Evolutionary conservation across 2,113 vertebrate species (phyloP).

Genomic region (Garra rufa): DNA sequence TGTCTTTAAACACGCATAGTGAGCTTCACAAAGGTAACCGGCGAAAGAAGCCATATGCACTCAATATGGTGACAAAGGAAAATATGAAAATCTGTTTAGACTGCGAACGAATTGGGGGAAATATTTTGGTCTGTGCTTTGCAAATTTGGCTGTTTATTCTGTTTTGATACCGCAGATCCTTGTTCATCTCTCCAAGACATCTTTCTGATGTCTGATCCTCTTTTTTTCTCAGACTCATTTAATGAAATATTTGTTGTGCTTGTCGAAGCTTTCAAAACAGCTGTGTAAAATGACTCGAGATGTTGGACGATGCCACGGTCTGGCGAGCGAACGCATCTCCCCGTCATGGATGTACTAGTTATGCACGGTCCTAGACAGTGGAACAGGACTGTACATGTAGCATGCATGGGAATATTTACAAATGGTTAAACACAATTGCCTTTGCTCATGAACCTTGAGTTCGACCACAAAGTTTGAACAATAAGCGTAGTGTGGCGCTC

Average conservation of each 20-base stretch:
- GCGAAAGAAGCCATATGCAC: slow-evolving; percentile 48
- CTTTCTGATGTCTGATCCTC: not conserved
- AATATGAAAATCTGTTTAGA: slow-evolving; percentile 60
- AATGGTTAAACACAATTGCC: slow-evolving; percentile 54
- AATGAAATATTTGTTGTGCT: not conserved
- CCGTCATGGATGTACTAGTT: not conserved
- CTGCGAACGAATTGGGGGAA: slow-evolving; percentile 41
- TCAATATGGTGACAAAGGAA: slow-evolving; percentile 59
- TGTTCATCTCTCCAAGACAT: too few species aligned
- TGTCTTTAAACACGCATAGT: slow-evolving; percentile 38
- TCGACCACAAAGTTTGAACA: slow-evolving; percentile 45
- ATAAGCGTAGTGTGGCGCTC: slow-evolving; percentile 53
- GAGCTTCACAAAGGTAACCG: slow-evolving; percentile 1
- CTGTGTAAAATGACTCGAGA: not conserved
- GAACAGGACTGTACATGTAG: slow-evolving; percentile 37
- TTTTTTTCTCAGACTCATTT: not conserved
- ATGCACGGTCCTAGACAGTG: not conserved
- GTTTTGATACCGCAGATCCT: not conserved
- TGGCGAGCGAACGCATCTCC: not conserved
- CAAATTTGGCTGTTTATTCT: slow-evolving; percentile 43
- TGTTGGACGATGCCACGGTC: not conserved
- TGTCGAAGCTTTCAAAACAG: not conserved
- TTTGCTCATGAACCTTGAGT: slow-evolving; percentile 50
- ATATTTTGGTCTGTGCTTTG: slow-evolving; percentile 48
- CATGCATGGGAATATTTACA: slow-evolving; percentile 23